Base-by-base conservation (phyloP, 2,888 invertebrate species). In the Magallana nippona region DNA sequence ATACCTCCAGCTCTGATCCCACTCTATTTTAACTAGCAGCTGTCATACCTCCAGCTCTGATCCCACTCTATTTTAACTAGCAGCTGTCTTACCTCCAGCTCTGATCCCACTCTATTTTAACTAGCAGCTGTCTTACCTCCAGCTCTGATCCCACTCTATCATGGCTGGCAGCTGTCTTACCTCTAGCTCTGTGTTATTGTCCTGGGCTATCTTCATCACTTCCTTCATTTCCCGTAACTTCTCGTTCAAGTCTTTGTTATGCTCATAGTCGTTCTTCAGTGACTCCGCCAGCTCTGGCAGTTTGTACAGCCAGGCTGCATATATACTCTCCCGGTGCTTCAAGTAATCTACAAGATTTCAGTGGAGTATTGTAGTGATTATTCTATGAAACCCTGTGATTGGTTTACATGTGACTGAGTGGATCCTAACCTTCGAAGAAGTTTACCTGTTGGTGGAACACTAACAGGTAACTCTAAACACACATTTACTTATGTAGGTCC, bases 141-240 rank as follows among this genome's bases (percentile, higher is more conserved):
- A 27, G 27, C 27, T 27, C 27, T 27, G 27, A 27, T 27, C 27
- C 27, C 27, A 27, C 27, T 27, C 27, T 71, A 57, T 55, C 71
- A 77, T n/a, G 71, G 55, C 22, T 71, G 57, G 3, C 57, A 77
- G 17, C 5, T 56, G 13, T 27, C 44, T 83, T 80, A 17, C 89
- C 84, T 88, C 89, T 1, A 89, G 84, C 10, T 88, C 87, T 1
- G 19, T n/a, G 56, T 88, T 88, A 60, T 88, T 87, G 15, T 86
- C 86, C 63, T 87, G 86, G 62, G 86, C 85, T 22, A 83, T 77
- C 57, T 86, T 83, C 17, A 88, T 71, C 5, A 88, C 82, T 44
- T 82, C 82, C 55, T 87, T 86, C 77, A 88, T 79, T 10, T 86
- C 86, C 32, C 82, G 82, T 1, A 88, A 84, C 58, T 87, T 84